phyloP scores from a whole-genome alignment of 2,113 vertebrate species.

The Oryzias curvinotus region DNA sequence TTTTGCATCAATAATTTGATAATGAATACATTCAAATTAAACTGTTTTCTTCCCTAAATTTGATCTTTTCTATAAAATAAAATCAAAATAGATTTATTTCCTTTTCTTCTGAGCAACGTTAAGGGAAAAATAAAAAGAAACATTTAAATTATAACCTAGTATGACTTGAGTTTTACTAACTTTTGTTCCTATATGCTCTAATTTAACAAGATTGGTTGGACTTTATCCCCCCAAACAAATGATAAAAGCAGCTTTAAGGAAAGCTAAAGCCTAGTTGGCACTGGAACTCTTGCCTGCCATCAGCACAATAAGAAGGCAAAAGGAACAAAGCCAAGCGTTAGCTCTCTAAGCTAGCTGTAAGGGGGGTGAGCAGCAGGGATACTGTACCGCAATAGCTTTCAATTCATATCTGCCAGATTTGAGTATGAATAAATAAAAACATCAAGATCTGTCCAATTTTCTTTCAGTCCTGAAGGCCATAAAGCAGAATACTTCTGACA shows the following conservation, averaged over 20 bases:
- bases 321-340: constrained; percentile 56
- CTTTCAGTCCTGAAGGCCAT: constrained; percentile 22
- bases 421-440: constrained; percentile 64
- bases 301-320: constrained; percentile 61
- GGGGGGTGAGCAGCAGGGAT: constrained; percentile 40
- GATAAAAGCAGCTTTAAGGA: constrained; percentile 47
- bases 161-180: too few species aligned
- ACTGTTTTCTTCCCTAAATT: too few species aligned
- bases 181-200: constrained; percentile 4
- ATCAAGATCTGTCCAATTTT: constrained; percentile 53
- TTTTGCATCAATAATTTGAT: too few species aligned
- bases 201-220: constrained; percentile 26
- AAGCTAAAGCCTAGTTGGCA: constrained; percentile 63
- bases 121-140: too few species aligned
- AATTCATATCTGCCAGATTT: constrained; percentile 51
- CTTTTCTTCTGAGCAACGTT: too few species aligned
- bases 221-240: constrained; percentile 1
- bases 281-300: constrained; percentile 37
- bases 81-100: too few species aligned
- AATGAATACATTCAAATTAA: too few species aligned
- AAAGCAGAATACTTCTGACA: constrained; percentile 59
- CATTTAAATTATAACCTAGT: too few species aligned
- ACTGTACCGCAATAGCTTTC: constrained; percentile 43
- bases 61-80: too few species aligned
- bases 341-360: constrained; percentile 52